Conservation (phyloP, 2,113 vertebrate species). For the Pteropus alecto region DNA sequence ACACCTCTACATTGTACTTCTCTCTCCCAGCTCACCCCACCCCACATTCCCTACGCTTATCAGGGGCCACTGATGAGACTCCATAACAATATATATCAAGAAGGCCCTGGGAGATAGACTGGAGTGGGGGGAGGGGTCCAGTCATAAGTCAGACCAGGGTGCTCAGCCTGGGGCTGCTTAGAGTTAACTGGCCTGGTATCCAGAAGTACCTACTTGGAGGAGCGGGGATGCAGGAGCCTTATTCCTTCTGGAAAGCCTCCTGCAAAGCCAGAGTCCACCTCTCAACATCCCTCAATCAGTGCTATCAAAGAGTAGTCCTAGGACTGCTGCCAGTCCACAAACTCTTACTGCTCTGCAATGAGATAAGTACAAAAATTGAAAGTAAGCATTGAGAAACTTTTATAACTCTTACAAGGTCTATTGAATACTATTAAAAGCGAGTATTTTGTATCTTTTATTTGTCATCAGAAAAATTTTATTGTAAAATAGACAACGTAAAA, state of each 20-base stretch:
- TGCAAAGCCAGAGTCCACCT: neutral
- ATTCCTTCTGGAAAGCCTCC: neutral
- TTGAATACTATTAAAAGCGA: neutral
- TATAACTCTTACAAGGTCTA: neutral
- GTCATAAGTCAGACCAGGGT: neutral
- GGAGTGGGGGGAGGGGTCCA: neutral
- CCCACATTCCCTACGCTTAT: neutral
- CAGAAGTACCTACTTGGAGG: neutral
- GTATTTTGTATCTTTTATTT: neutral
- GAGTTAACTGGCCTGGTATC: neutral
- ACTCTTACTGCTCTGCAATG: neutral
- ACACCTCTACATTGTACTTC: neutral
- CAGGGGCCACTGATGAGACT: neutral
- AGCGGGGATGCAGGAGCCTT: neutral
- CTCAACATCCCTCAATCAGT: neutral
- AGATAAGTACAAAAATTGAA: neutral
- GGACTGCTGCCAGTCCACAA: accelerated
- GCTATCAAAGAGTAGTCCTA: neutral
- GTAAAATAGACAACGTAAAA: neutral
- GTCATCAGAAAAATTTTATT: neutral
- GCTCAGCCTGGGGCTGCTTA: neutral
- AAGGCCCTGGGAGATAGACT: neutral
- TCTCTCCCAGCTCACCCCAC: neutral
- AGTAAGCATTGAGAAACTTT: neutral
- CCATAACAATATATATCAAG: neutral